Percentiles rank a stretch among this genome's conserved stretches.
Conservation (phyloP, 2,888 invertebrate species). For the Flexamia atlantica region DNA sequence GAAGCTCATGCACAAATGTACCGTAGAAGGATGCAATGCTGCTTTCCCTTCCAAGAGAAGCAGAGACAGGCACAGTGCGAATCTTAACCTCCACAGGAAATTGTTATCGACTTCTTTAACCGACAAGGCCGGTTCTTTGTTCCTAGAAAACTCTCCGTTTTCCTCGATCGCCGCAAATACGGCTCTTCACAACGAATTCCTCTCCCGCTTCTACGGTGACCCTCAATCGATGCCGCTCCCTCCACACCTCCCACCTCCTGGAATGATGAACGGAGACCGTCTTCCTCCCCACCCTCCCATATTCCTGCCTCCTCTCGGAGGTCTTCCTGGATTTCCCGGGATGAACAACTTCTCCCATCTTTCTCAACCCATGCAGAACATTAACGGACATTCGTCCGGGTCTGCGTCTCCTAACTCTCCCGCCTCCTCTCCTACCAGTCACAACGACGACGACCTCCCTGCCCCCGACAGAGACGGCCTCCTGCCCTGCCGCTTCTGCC, state of each 20-base stretch:
- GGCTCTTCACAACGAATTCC: conserved; percentile 83
- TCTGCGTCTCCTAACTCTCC: conserved; percentile 70
- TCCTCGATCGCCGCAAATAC: conserved; percentile 77
- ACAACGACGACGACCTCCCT: conserved; percentile 83
- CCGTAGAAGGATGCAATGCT: conserved; percentile 95
- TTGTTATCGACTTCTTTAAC: conserved; percentile 83
- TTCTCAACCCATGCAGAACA: conserved; percentile 75
- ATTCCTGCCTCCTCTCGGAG: conserved; percentile 79
- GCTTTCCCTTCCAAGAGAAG: conserved; percentile 96
- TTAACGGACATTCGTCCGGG: conserved; percentile 74
- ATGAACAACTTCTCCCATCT: conserved; percentile 75
- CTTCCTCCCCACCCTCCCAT: conserved; percentile 78
- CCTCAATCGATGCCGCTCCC: conserved; percentile 74
- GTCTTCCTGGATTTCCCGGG: conserved; percentile 77
- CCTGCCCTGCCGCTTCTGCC: conserved; percentile 85
- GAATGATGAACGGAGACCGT: conserved; percentile 75
- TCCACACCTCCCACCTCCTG: conserved; percentile 75
- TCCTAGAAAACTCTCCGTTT: conserved; percentile 76
- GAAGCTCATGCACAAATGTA: conserved; percentile 97
- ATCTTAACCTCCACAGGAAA: conserved; percentile 94
- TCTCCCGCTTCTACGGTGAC: conserved; percentile 87
- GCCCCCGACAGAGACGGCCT: conserved; percentile 82
- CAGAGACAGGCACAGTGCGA: conserved; percentile 95
- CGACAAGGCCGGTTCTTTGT: conserved; percentile 68
- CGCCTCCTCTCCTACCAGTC: conserved; percentile 73